phyloP scores from a whole-genome alignment of 53 echinoderm and acorn worm genomes.

The Mesocentrotus franciscanus region DNA sequence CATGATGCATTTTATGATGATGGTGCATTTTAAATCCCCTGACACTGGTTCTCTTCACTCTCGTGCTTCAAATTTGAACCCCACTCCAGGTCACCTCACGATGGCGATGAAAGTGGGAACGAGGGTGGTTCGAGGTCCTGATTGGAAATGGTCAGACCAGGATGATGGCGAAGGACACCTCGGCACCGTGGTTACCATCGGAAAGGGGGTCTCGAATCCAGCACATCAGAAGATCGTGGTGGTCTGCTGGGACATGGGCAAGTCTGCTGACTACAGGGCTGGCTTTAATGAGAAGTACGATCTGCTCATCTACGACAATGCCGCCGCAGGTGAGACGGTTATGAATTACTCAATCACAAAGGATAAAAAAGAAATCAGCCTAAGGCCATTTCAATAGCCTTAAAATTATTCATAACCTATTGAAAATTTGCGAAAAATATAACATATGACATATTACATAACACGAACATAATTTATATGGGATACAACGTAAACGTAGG shows the following conservation, averaged over 20 bases:
- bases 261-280: slow-evolving; percentile 88
- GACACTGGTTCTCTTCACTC: neutral
- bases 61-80: neutral
- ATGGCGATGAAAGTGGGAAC: slow-evolving; percentile 71
- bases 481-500: too few species aligned
- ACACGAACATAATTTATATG: neutral
- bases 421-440: too few species aligned
- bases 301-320: slow-evolving; percentile 89
- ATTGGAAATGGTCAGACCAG: slow-evolving; percentile 94
- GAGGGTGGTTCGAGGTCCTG: slow-evolving; percentile 93
- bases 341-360: too few species aligned
- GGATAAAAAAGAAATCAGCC: too few species aligned
- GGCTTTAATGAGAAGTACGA: slow-evolving; percentile 91
- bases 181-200: slow-evolving; percentile 90
- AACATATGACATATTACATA: too few species aligned
- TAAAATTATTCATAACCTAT: too few species aligned
- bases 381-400: too few species aligned
- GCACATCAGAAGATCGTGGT: slow-evolving; percentile 90
- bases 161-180: slow-evolving; percentile 94
- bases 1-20: neutral
- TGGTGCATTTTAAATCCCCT: neutral
- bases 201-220: slow-evolving; percentile 77
- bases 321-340: slow-evolving; percentile 78
- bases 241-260: slow-evolving; percentile 96
- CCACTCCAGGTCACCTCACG: too few species aligned